Percentiles rank a stretch among this genome's conserved stretches.
phyloP scores from a whole-genome alignment of 2,797 vertebrate species.

The Chaetophractus vellerosus region DNA sequence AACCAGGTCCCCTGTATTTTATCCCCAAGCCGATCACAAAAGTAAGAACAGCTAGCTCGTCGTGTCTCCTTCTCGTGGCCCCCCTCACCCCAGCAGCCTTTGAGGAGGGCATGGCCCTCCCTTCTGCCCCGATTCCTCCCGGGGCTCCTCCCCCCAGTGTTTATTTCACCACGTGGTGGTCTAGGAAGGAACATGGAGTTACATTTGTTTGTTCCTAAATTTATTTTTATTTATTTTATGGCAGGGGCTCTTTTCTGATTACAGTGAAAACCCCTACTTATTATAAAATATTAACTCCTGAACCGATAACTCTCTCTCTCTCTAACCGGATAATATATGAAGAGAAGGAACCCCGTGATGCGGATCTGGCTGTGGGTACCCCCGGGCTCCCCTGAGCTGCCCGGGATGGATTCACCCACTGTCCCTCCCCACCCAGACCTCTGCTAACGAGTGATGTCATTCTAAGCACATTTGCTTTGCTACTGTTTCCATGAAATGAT shows the following conservation, averaged over 20 bases:
- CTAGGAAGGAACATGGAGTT: background rate
- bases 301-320: no score
- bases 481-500: rapidly evolving
- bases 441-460: rapidly evolving
- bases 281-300: background rate
- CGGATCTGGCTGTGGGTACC: rapidly evolving
- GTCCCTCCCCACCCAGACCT: background rate
- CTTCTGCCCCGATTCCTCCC: no score
- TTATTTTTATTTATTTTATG: background rate
- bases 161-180: background rate
- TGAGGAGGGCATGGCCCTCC: rapidly evolving
- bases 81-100: background rate
- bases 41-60: background rate
- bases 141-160: background rate
- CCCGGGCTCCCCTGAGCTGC: background rate
- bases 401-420: rapidly evolving
- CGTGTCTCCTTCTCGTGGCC: background rate
- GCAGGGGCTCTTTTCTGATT: background rate
- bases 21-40: background rate
- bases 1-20: no score
- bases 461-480: rapidly evolving
- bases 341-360: background rate
- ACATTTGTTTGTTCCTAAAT: background rate
- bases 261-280: background rate
- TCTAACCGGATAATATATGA: background rate